Evolutionary conservation across 2,888 invertebrate genomes (phyloP).

Genomic region (Hypercompe scribonia): DNA sequence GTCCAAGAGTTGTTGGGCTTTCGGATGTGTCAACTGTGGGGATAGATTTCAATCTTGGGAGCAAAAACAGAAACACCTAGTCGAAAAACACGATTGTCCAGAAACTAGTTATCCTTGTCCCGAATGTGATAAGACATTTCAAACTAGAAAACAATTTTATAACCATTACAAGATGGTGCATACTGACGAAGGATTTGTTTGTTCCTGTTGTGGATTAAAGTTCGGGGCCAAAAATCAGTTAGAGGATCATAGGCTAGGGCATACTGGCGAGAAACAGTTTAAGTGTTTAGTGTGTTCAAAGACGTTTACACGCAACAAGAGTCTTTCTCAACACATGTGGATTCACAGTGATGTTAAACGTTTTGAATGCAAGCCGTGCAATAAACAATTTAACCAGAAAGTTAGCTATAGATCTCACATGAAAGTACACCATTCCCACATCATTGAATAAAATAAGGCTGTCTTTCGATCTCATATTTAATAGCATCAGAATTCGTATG

Average conservation of each 20-base stretch:
- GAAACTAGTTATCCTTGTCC: conserved; percentile 67
- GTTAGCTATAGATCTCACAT: conserved; percentile 59
- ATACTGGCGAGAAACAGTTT: conserved; percentile 80
- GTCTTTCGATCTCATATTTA: neutral
- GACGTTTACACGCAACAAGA: conserved; percentile 80
- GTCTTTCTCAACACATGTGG: conserved; percentile 78
- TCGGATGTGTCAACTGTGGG: conserved; percentile 69
- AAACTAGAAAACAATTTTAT: conserved; percentile 68
- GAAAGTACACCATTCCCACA: conserved; percentile 53
- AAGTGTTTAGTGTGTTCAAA: conserved; percentile 81
- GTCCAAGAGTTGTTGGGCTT: conserved; percentile 70
- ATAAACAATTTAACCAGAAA: conserved; percentile 77
- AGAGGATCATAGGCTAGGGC: conserved; percentile 78
- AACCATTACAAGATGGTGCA: conserved; percentile 70
- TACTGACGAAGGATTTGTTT: conserved; percentile 67
- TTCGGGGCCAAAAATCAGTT: conserved; percentile 64
- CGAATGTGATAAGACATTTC: conserved; percentile 66
- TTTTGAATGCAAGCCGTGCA: conserved; percentile 70
- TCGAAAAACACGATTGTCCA: conserved; percentile 62
- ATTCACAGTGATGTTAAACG: conserved; percentile 73
- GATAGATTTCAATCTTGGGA: conserved; percentile 78
- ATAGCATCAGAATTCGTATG: neutral
- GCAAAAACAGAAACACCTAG: conserved; percentile 68
- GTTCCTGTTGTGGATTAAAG: conserved; percentile 70
- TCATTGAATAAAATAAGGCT: conserved; percentile 1